Conservation (phyloP, 2,888 invertebrate genomes). For the Adelphocoris suturalis region DNA sequence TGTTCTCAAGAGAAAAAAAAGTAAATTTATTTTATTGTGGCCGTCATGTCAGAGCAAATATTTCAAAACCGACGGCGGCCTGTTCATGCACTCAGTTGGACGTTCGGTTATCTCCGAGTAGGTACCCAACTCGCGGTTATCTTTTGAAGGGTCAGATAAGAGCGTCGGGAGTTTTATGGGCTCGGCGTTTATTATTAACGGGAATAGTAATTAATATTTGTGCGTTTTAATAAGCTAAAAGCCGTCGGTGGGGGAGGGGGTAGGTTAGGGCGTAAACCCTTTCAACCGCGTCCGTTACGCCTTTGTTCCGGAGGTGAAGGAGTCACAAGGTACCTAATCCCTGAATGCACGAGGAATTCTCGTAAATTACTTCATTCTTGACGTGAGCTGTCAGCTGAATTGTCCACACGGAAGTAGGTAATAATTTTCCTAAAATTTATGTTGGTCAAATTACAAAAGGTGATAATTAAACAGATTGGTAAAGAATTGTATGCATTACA, state of each 20-base stretch:
- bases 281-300: background rate
- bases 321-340: constrained; percentile 7
- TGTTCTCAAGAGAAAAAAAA: too few species aligned
- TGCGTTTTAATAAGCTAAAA: constrained; percentile 36
- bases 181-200: constrained; percentile 11
- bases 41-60: too few species aligned
- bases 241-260: background rate
- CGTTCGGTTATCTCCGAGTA: constrained; percentile 1
- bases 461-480: too few species aligned
- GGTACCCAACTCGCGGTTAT: background rate
- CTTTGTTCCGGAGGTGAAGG: background rate
- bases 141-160: constrained; percentile 19
- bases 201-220: constrained; percentile 3
- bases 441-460: too few species aligned
- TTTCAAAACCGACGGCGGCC: too few species aligned
- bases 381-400: background rate
- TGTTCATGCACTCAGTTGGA: background rate
- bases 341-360: background rate
- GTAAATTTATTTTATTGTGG: too few species aligned
- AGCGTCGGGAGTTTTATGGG: background rate
- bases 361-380: background rate
- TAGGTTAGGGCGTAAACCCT: background rate
- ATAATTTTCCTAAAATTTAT: too few species aligned
- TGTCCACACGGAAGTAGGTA: too few species aligned
- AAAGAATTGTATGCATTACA: too few species aligned